Percentiles rank a stretch among this genome's conserved stretches.
phyloP scores from a whole-genome alignment of 2,888 invertebrate genomes.

The Glyphotaelius pellucidus region DNA sequence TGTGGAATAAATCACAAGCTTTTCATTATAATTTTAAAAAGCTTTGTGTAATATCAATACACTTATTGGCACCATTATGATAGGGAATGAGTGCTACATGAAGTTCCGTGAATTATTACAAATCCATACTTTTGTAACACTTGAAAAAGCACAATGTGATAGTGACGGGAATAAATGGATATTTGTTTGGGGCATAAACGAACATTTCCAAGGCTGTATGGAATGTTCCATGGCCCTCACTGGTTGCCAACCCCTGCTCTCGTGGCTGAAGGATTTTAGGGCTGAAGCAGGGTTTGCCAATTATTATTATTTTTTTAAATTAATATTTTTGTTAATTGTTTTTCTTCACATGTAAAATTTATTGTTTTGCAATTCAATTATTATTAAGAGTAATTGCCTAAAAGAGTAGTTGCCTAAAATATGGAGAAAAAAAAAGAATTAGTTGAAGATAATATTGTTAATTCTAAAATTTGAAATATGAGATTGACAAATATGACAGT shows the following conservation, averaged over 20 bases:
- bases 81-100: neutral
- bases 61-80: neutral
- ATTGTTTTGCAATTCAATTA: too few species aligned
- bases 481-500: too few species aligned
- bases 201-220: neutral
- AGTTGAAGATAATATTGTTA: too few species aligned
- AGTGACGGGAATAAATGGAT: neutral
- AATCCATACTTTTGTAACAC: neutral
- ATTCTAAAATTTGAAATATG: too few species aligned
- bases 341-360: too few species aligned
- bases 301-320: neutral
- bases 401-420: too few species aligned
- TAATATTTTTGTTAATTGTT: too few species aligned
- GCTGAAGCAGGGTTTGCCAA: neutral
- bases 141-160: conserved; percentile 8
- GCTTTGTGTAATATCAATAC: neutral
- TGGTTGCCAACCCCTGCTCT: neutral
- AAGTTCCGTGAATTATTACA: neutral
- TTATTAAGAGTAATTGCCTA: too few species aligned
- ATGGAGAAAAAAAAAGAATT: too few species aligned
- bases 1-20: neutral
- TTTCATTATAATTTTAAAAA: neutral
- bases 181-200: neutral
- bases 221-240: conserved; percentile 24
- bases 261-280: neutral